phyloP scores from a whole-genome alignment of 2,113 vertebrate species.

The Brachypodius melanocephalos region DNA sequence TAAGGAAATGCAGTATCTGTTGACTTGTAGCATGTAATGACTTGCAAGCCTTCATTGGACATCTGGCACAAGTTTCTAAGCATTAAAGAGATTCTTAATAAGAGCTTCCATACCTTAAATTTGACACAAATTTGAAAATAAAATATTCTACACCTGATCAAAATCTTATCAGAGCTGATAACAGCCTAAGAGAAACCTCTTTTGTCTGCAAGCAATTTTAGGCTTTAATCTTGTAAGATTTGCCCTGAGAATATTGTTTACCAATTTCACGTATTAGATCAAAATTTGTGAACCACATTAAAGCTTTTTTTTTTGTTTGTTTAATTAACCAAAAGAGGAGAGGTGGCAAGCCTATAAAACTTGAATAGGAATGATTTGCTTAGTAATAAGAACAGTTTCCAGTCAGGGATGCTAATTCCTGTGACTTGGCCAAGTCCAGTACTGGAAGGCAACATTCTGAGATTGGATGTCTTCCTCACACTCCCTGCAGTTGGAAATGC shows the following conservation, averaged over 20 bases:
- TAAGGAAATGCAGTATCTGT: neutral
- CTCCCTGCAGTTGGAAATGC: neutral
- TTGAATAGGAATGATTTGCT: neutral
- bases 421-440: neutral
- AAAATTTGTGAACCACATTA: neutral
- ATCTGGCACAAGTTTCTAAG: neutral
- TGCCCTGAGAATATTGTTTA: neutral
- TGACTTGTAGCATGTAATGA: neutral
- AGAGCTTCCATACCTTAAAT: neutral
- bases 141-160: neutral
- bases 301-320: neutral
- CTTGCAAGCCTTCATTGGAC: neutral
- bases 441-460: neutral
- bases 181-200: neutral
- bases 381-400: neutral
- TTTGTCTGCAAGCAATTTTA: neutral
- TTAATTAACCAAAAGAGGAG: neutral
- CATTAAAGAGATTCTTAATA: neutral
- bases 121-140: neutral
- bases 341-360: neutral
- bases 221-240: neutral
- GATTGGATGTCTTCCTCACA: fast-evolving
- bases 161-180: neutral
- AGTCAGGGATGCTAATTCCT: neutral
- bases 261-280: neutral